Evolutionary conservation across 2,888 invertebrate genomes (phyloP), one percentile per base, ranked within the genome.

Genomic region (Colostygia pectinataria): DNA sequence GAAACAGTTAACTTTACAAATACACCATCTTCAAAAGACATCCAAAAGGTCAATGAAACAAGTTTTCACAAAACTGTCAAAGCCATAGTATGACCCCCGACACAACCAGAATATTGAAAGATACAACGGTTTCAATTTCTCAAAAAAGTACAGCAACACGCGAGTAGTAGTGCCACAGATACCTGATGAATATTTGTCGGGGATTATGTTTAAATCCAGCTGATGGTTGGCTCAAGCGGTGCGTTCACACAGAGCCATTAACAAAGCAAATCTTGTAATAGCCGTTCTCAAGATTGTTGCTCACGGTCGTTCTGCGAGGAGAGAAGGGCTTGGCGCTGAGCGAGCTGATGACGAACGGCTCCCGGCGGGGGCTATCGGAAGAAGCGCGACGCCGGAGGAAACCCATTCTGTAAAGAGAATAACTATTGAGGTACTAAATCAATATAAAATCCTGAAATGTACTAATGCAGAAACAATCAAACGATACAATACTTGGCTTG

Each of bases 201-300:
- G 18, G 18, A 24, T 40, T 8, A 39, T 32, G 77, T 80, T 83
- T 81, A 53, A 53, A 48, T 47, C 47, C 57, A 55, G 59, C 55
- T 54, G 42, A 25, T 53, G 72, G 62, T 77, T 74, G 80, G 77
- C 75, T 32, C 45, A 71, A 78, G 68, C 73, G 65, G 69, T 70
- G 73, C 70, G 74, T 71, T 88, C 80, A 91, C 73, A 89, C 83
- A 81, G 85, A 87, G 87, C 89, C 90, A 87, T 91, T 90, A 80
- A 90, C 90, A 90, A 90, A 90, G 90, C 90, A 91, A 68, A 90
- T 90, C 85, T 90, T 90, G 87, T 90, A 91, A 88, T 91, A 90
- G 75, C 87, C 89, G 77, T 84, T 52, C 40, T 52, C 52, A 52
- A 46, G 42, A 20, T 52, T 79, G 82, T 80, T 89, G 87, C 88